Conservation (phyloP, 2,113 vertebrate species). For the Lepidothrix coronata region DNA sequence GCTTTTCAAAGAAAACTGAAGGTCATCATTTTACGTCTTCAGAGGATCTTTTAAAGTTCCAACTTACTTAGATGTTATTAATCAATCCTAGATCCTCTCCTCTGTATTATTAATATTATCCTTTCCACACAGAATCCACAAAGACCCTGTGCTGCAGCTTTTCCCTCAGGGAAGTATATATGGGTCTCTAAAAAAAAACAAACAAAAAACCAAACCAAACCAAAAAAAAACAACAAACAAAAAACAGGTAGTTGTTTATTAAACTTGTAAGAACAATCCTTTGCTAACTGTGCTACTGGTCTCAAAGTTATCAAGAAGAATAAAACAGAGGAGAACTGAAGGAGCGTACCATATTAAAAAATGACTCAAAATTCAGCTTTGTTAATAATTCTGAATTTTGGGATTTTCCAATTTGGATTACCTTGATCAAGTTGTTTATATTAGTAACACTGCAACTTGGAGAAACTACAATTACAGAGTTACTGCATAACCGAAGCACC, state of each 20-base stretch:
- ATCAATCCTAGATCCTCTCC: background rate
- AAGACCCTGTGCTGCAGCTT: background rate
- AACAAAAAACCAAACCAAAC: background rate
- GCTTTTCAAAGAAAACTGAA: background rate
- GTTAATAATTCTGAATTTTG: background rate
- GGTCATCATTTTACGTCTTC: background rate
- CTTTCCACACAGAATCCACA: background rate
- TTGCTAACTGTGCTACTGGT: background rate
- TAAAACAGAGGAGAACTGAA: background rate
- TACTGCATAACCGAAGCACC: background rate
- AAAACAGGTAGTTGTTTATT: background rate
- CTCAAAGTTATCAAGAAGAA: background rate
- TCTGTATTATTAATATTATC: background rate
- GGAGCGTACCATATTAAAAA: background rate
- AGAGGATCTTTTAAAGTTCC: background rate
- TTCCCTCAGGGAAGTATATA: background rate
- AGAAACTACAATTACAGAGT: background rate
- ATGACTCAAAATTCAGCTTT: background rate
- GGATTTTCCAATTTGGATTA: background rate
- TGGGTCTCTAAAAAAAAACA: background rate
- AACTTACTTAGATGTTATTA: background rate
- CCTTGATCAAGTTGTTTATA: background rate
- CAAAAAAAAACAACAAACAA: background rate
- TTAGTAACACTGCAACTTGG: background rate
- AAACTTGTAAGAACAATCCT: background rate